Evolutionary conservation across 2,888 invertebrate species (phyloP).

Genomic region (Horisme vitalbata): DNA sequence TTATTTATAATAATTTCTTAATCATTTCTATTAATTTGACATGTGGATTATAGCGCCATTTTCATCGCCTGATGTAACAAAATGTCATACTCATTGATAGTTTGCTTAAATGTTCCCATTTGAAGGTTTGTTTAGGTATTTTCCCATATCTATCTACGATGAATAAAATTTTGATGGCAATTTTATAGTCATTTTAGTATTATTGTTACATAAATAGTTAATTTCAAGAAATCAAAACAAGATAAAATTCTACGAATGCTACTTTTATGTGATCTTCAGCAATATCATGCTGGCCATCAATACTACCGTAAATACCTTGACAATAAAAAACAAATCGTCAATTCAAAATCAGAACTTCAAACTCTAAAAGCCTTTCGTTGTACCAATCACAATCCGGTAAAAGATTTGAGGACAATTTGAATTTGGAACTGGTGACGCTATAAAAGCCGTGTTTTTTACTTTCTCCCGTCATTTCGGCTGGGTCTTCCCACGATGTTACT

Average conservation of each 20-base stretch:
- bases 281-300: conserved; percentile 20
- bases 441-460: conserved; percentile 53
- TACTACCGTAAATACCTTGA: conserved; percentile 30
- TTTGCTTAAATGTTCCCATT: neutral
- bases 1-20: too few relatives aligned
- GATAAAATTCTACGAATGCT: conserved; percentile 19
- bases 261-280: conserved; percentile 21
- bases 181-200: conserved; percentile 19
- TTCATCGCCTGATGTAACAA: too few relatives aligned
- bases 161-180: conserved; percentile 6
- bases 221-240: conserved; percentile 20
- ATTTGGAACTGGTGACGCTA: conserved; percentile 55
- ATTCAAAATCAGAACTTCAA: conserved; percentile 51
- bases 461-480: conserved; percentile 70
- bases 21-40: too few relatives aligned
- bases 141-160: neutral
- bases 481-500: conserved; percentile 76
- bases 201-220: conserved; percentile 18
- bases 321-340: conserved; percentile 64
- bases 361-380: conserved; percentile 70
- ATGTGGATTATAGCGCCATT: too few relatives aligned
- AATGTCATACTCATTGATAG: too few relatives aligned
- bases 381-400: conserved; percentile 59
- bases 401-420: conserved; percentile 18
- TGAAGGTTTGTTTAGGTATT: neutral